phyloP scores from a whole-genome alignment of 2,888 invertebrate genomes.

The Parochlus steinenii region DNA sequence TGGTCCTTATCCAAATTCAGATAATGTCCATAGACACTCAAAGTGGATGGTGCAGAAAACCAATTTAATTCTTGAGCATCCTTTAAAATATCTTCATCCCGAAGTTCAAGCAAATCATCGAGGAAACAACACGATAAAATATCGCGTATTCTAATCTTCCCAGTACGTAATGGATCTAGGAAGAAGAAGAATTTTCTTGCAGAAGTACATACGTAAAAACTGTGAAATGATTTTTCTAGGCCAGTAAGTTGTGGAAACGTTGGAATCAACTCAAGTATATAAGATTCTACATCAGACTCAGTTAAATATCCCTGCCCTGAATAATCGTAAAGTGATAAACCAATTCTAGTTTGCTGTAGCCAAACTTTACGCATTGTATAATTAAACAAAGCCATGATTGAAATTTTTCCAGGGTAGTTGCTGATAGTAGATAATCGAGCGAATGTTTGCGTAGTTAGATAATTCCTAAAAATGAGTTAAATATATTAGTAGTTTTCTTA shows the following conservation, averaged over 20 bases:
- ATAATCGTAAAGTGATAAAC: conserved; percentile 81
- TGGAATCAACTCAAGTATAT: conserved; percentile 84
- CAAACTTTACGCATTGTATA: conserved; percentile 92
- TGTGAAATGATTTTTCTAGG: conserved; percentile 82
- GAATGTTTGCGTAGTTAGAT: conserved; percentile 75
- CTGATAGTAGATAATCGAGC: conserved; percentile 76
- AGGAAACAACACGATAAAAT: conserved; percentile 82
- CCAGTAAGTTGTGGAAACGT: conserved; percentile 81
- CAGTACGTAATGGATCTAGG: conserved; percentile 74
- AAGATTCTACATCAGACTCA: conserved; percentile 85
- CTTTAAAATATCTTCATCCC: conserved; percentile 70
- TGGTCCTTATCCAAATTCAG: conserved; percentile 85
- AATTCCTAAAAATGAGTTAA: conserved; percentile 36
- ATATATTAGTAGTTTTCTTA: background rate
- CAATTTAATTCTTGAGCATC: conserved; percentile 76
- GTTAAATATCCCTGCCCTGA: conserved; percentile 80
- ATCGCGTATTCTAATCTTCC: conserved; percentile 77
- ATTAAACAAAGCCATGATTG: conserved; percentile 81
- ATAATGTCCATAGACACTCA: conserved; percentile 86
- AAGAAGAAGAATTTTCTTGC: conserved; percentile 94
- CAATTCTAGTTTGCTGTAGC: conserved; percentile 87
- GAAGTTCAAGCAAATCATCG: conserved; percentile 76
- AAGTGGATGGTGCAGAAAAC: conserved; percentile 79
- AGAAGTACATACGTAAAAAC: conserved; percentile 92
- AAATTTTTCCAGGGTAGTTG: conserved; percentile 62